These are phyloP conservation scores for Cromileptes altivelis DNA, from an alignment of 2,113 vertebrate species.

Conservation along the genomic window DNA sequence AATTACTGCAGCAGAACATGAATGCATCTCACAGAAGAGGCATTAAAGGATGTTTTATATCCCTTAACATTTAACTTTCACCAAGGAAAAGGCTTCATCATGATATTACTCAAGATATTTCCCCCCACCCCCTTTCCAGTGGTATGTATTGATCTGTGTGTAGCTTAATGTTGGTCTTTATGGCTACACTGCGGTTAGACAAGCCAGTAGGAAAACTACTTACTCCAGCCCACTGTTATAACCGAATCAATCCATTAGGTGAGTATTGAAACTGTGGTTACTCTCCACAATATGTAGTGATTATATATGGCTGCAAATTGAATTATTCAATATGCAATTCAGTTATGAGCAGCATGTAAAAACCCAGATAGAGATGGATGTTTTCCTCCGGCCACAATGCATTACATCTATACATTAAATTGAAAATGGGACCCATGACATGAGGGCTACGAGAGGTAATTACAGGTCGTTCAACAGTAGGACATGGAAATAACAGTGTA, in stretches of 20 bases:
- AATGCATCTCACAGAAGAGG: slow-evolving; percentile 28
- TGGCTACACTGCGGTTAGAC: slow-evolving; percentile 79
- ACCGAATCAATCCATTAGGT: slow-evolving; percentile 85
- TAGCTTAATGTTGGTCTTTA: slow-evolving; percentile 81
- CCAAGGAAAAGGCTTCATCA: slow-evolving; percentile 57
- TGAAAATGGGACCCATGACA: slow-evolving; percentile 75
- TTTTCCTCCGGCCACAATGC: slow-evolving; percentile 62
- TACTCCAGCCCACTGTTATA: slow-evolving; percentile 75
- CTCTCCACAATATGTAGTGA: slow-evolving; percentile 78
- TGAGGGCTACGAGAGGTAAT: slow-evolving; percentile 63
- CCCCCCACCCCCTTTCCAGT: slow-evolving; percentile 43
- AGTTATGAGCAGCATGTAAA: slow-evolving; percentile 84
- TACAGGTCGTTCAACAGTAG: slow-evolving; percentile 55
- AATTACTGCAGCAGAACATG: not conserved
- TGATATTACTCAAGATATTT: slow-evolving; percentile 35
- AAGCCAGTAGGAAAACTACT: slow-evolving; percentile 77
- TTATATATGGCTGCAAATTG: slow-evolving; percentile 81
- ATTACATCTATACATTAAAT: slow-evolving; percentile 78
- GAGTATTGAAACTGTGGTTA: slow-evolving; percentile 84
- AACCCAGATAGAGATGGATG: slow-evolving; percentile 81
- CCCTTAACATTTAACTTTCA: slow-evolving; percentile 59
- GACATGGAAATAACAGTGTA: slow-evolving; percentile 51
- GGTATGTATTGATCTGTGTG: slow-evolving; percentile 81
- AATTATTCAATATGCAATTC: slow-evolving; percentile 84
- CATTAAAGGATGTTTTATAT: slow-evolving; percentile 47